Conservation (phyloP, 2,797 vertebrate species). For the Saguinus oedipus region DNA sequence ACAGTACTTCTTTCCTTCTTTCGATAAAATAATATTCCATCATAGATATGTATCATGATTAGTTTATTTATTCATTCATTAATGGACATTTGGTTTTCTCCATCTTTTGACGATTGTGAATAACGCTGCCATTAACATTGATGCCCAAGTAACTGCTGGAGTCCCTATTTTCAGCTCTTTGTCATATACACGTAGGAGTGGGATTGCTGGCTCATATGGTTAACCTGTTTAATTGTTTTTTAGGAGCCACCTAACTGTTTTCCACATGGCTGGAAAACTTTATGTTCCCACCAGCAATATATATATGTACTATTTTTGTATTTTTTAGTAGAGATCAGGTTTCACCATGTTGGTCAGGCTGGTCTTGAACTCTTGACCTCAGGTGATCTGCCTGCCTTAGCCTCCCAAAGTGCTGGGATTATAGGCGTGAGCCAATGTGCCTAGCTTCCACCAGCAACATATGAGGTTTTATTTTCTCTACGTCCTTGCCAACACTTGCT, state of each 20-base stretch:
- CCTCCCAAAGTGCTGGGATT: not conserved
- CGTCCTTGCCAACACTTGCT: not conserved
- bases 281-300: not conserved
- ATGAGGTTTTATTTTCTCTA: not conserved
- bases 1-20: not conserved
- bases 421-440: not conserved
- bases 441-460: not conserved
- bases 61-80: not conserved
- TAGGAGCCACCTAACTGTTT: not conserved
- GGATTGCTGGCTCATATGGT: not conserved
- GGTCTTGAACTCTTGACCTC: too few relatives aligned
- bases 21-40: not conserved
- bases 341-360: too few relatives aligned
- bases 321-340: too few relatives aligned
- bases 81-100: not conserved
- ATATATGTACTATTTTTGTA: not conserved
- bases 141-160: not conserved
- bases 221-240: not conserved
- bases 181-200: rapidly evolving
- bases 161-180: not conserved
- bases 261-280: not conserved
- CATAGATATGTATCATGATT: not conserved
- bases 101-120: not conserved
- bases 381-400: too few relatives aligned
- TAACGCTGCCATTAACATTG: not conserved